Evolutionary conservation across 2,797 vertebrate genomes (phyloP), one percentile per base, ranked within the genome.

Genomic region (Remorina albescens): DNA sequence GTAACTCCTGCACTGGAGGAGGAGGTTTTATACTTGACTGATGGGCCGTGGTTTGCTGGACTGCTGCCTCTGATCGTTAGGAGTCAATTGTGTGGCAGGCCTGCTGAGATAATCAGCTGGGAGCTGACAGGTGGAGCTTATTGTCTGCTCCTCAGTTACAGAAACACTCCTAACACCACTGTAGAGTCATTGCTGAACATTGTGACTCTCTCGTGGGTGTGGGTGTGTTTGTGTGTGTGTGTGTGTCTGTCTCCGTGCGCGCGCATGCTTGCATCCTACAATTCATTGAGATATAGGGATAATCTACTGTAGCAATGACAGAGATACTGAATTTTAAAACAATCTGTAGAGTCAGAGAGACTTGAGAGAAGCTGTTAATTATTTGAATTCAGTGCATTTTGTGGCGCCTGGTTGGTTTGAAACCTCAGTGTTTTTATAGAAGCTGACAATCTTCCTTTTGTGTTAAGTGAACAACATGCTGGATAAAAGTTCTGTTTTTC

Each of bases 41-140:
- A 81, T 73, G 56, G n/a, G 46, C 76, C 1, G 15, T 9, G 10
- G 62, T 69, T 69, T 32, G 53, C 66, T 41, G 21, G 71, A 76
- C 59, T 56, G 51, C 86, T 76, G 8, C 87, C 86, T 84, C 78
- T 79, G 65, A 7, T 92, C 74, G 26, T 92, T 84, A 91, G 78
- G 57, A 86, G 70, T 77, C 73, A 84, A 91, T 83, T 73, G 71
- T 54, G 63, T 57, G 58, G 71, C 88, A 89, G 88, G 78, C 84
- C 69, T 87, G 88, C 76, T 67, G 86, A 85, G 82, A 78, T 90
- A 88, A 89, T 91, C 83, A 88, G 76, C 78, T 62, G 58, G 46
- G 57, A 47, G 80, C 75, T 79, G 84, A 83, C 90, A 93, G 88
- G 84, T 90, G 82, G 61, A 88, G 69, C 74, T 81, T 53, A 80